Conservation (phyloP, 1,140 invertebrate species). For the Pararge aegeria region DNA sequence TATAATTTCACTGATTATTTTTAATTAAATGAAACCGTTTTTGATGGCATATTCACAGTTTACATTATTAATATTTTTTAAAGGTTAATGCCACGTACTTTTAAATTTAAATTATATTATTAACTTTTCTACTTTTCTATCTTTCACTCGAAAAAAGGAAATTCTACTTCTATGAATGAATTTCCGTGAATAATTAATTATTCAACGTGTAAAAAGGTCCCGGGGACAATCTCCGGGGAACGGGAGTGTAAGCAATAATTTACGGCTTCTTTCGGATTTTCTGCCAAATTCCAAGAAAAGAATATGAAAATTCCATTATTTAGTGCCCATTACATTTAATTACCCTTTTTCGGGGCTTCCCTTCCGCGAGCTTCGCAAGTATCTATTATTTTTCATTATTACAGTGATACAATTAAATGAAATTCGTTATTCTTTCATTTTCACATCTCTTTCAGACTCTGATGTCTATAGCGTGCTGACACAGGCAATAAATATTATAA, state of each 20-base stretch:
- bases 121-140: too few relatives aligned
- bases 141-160: too few relatives aligned
- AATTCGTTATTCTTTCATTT: too few relatives aligned
- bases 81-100: too few relatives aligned
- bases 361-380: neutral
- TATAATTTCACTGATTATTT: too few relatives aligned
- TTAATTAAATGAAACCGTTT: too few relatives aligned
- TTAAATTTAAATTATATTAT: too few relatives aligned
- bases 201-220: slow-evolving; percentile 8
- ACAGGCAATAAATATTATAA: too few relatives aligned
- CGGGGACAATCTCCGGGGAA: slow-evolving; percentile 2
- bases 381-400: neutral
- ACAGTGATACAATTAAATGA: neutral
- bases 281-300: slow-evolving; percentile 10
- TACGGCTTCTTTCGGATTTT: slow-evolving; percentile 11
- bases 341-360: neutral
- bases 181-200: slow-evolving; percentile 12
- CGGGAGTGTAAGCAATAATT: slow-evolving; percentile 21
- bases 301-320: slow-evolving; percentile 1
- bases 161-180: neutral
- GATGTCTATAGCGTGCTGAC: too few relatives aligned
- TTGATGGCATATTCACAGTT: too few relatives aligned
- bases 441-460: too few relatives aligned
- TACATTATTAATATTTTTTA: too few relatives aligned
- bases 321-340: slow-evolving; percentile 1